Evolutionary conservation across 2,888 invertebrate genomes (phyloP).

Genomic region (Gymnoscelis rufifasciata): DNA sequence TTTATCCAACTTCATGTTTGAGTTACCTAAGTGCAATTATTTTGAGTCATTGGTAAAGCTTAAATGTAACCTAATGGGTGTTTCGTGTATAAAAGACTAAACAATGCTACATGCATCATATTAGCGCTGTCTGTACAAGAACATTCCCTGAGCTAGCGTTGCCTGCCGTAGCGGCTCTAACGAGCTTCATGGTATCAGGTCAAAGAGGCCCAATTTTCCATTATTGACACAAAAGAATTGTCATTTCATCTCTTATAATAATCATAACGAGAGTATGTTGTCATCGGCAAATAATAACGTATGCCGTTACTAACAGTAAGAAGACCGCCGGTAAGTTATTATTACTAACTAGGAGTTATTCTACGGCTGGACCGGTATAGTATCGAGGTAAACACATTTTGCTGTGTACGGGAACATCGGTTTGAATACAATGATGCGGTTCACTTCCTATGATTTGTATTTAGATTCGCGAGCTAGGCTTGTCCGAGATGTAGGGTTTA

Average conservation of each 20-base stretch:
- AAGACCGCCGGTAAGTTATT: slow-evolving; percentile 52
- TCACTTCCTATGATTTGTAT: slow-evolving; percentile 18
- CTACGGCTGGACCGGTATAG: slow-evolving; percentile 42
- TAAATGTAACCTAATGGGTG: too few species aligned
- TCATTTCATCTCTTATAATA: slow-evolving; percentile 32
- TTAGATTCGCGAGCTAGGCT: slow-evolving; percentile 7
- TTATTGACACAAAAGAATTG: slow-evolving; percentile 28
- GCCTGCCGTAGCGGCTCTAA: slow-evolving; percentile 10
- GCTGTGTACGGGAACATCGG: slow-evolving; percentile 34
- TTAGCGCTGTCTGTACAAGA: neutral
- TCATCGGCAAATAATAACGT: slow-evolving; percentile 56
- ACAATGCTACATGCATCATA: too few species aligned
- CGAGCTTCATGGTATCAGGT: slow-evolving; percentile 9
- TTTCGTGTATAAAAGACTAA: too few species aligned
- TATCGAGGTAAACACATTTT: slow-evolving; percentile 55
- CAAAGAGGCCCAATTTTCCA: slow-evolving; percentile 22
- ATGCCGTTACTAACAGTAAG: slow-evolving; percentile 66
- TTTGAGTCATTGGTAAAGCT: too few species aligned
- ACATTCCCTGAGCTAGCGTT: slow-evolving; percentile 3
- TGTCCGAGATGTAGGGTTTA: slow-evolving; percentile 1
- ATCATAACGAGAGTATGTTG: slow-evolving; percentile 32
- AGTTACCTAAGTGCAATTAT: too few species aligned
- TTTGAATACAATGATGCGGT: slow-evolving; percentile 39
- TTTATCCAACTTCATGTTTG: too few species aligned
- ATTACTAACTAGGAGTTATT: slow-evolving; percentile 7